Percentiles rank a stretch among this genome's conserved stretches.
Evolutionary conservation across 2,888 invertebrate species (phyloP).

Genomic region (Heliconius sara): DNA sequence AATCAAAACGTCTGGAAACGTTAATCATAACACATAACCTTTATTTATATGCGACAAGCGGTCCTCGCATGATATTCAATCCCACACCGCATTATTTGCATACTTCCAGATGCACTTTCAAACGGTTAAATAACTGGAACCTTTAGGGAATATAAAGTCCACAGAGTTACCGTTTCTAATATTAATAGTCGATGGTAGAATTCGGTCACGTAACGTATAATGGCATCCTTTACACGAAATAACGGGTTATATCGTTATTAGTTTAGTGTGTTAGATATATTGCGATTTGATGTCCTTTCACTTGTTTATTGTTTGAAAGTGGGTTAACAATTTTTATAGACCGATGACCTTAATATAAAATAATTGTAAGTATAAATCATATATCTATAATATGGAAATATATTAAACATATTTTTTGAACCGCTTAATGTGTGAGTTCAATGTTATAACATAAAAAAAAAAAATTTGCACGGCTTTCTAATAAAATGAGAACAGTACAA

Average conservation of each 20-base stretch:
- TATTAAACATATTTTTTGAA: background rate
- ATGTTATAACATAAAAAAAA: background rate
- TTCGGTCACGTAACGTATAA: conserved; percentile 55
- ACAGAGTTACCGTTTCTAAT: conserved; percentile 51
- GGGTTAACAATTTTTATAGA: conserved; percentile 19
- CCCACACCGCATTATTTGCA: conserved; percentile 49
- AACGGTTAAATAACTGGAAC: conserved; percentile 52
- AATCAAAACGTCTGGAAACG: no score
- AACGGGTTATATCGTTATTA: conserved; percentile 54
- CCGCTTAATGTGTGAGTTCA: background rate
- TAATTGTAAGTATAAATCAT: background rate
- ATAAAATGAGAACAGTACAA: background rate
- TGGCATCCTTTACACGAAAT: conserved; percentile 57
- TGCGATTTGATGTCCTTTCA: conserved; percentile 52
- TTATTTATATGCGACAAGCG: conserved; percentile 40
- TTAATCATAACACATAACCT: conserved; percentile 16
- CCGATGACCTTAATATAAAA: background rate
- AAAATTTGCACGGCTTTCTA: background rate
- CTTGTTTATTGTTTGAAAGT: conserved; percentile 44
- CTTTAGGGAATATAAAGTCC: conserved; percentile 53
- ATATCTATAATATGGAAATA: background rate
- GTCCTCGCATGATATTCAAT: conserved; percentile 45
- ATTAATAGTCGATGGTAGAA: conserved; percentile 49
- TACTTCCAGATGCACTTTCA: conserved; percentile 54
- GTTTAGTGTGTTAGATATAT: conserved; percentile 52